These are phyloP conservation scores for Drosophila lutescens DNA, from an alignment of 2,888 invertebrate species.

Conservation along the genomic window DNA sequence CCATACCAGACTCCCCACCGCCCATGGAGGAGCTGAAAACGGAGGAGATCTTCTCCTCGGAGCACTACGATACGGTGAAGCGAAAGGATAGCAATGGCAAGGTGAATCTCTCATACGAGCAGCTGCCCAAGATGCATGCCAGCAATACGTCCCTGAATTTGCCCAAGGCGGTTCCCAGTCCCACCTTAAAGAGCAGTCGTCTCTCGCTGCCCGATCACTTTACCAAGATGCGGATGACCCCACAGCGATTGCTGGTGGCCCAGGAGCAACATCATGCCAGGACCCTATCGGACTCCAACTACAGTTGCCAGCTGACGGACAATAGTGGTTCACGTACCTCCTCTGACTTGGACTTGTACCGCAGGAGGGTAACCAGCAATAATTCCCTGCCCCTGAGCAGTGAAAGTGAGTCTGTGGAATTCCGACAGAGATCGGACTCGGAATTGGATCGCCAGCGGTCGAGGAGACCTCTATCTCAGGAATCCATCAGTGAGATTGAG, in stretches of 20 bases:
- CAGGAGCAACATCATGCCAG: slow-evolving; percentile 81
- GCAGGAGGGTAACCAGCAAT: slow-evolving; percentile 81
- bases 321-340: slow-evolving; percentile 83
- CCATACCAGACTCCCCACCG: slow-evolving; percentile 89
- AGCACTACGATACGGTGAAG: slow-evolving; percentile 84
- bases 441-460: slow-evolving; percentile 87
- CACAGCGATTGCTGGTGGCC: slow-evolving; percentile 46
- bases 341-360: slow-evolving; percentile 83
- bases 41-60: slow-evolving; percentile 85
- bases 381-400: slow-evolving; percentile 81
- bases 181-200: slow-evolving; percentile 81
- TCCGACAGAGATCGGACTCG: slow-evolving; percentile 85
- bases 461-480: slow-evolving; percentile 90
- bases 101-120: slow-evolving; percentile 82
- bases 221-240: slow-evolving; percentile 70
- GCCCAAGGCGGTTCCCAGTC: slow-evolving; percentile 73
- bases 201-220: slow-evolving; percentile 84
- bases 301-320: slow-evolving; percentile 83
- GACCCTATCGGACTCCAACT: slow-evolving; percentile 83
- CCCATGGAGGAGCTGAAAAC: slow-evolving; percentile 88
- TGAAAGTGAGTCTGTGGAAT: slow-evolving; percentile 85
- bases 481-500: slow-evolving; percentile 89
- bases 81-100: slow-evolving; percentile 82
- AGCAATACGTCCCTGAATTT: slow-evolving; percentile 82
- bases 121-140: slow-evolving; percentile 83